Conservation (phyloP, 2,797 vertebrate genomes). For the Molossus molossus region DNA sequence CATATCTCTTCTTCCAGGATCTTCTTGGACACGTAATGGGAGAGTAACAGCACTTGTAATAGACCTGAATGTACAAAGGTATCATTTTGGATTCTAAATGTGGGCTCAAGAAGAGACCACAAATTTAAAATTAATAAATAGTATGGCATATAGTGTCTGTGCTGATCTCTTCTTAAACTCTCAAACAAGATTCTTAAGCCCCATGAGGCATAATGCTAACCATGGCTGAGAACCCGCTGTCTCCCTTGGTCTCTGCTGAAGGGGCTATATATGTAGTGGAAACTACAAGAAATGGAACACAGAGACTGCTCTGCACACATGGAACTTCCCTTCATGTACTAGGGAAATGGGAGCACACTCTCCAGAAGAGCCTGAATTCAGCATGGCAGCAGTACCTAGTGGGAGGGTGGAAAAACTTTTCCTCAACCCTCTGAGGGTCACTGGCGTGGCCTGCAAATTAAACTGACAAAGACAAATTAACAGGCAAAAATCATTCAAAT, state of each 20-base stretch:
- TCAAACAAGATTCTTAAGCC: slow-evolving; percentile 36
- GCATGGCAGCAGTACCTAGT: background rate
- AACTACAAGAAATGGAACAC: background rate
- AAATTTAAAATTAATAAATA: background rate
- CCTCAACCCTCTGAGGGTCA: background rate
- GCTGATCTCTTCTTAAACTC: background rate
- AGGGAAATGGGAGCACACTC: background rate
- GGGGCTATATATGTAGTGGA: background rate
- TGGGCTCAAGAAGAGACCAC: background rate
- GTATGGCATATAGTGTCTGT: background rate
- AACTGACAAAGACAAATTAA: background rate
- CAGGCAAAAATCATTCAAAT: background rate
- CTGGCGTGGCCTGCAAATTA: background rate
- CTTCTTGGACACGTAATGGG: background rate
- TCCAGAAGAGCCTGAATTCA: background rate
- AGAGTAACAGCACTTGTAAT: background rate
- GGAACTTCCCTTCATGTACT: background rate
- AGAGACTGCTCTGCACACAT: background rate
- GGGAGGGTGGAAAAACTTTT: background rate
- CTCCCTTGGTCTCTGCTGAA: background rate
- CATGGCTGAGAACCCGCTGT: background rate
- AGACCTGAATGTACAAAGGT: background rate
- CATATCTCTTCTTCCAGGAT: background rate
- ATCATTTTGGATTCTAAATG: background rate
- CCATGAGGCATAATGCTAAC: background rate